These are phyloP conservation scores for Didymodactylos carnosus DNA, from an alignment of 2,888 invertebrate genomes.

Conservation along the genomic window DNA sequence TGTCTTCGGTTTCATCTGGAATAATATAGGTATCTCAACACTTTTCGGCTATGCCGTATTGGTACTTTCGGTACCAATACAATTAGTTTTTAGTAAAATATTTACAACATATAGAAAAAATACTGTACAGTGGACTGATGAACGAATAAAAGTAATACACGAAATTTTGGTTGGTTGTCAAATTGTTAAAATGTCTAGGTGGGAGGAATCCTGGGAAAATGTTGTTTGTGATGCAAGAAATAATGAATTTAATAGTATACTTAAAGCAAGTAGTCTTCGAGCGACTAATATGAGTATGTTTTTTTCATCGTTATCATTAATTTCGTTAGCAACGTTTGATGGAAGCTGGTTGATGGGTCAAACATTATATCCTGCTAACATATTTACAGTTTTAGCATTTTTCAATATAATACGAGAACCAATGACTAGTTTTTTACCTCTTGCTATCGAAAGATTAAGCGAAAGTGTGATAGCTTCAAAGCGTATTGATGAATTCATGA, in stretches of 20 bases:
- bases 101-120: conserved; percentile 39
- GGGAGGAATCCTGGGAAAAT: conserved; percentile 69
- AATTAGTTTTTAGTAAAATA: conserved; percentile 43
- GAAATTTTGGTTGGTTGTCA: conserved; percentile 80
- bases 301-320: conserved; percentile 53
- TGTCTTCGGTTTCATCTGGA: conserved; percentile 47
- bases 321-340: conserved; percentile 58
- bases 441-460: background rate
- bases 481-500: background rate
- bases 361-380: conserved; percentile 46
- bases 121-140: conserved; percentile 66
- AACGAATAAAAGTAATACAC: conserved; percentile 72
- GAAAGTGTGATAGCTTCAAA: background rate
- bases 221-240: conserved; percentile 56
- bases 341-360: conserved; percentile 50
- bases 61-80: conserved; percentile 59
- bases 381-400: conserved; percentile 16
- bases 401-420: conserved; percentile 7
- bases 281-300: conserved; percentile 48
- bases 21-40: conserved; percentile 36
- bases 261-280: conserved; percentile 40
- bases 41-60: conserved; percentile 59
- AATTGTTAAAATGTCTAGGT: conserved; percentile 89
- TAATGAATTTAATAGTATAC: conserved; percentile 37
- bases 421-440: background rate